Evolutionary conservation across 2,113 vertebrate species (phyloP).

Genomic region (Corythoichthys haematopterus): DNA sequence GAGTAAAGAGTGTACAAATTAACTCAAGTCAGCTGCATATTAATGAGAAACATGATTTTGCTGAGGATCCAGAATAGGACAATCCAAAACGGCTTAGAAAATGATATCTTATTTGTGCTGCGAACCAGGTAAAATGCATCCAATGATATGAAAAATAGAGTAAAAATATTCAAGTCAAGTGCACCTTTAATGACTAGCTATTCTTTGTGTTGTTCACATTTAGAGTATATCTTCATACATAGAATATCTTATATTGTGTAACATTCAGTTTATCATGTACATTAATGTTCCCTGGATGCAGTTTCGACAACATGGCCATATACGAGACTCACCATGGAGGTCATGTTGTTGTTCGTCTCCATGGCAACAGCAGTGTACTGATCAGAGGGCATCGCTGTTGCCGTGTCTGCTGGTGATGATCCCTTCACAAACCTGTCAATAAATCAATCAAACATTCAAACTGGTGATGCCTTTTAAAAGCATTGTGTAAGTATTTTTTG

Average conservation of each 20-base stretch:
- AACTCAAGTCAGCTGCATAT: too few relatives aligned
- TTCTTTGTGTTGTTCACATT: too few relatives aligned
- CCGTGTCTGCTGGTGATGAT: slow-evolving; percentile 31
- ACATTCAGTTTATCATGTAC: not conserved
- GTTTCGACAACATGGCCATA: not conserved
- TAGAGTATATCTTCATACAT: too few relatives aligned
- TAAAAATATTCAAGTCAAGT: too few relatives aligned
- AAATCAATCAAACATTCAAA: not conserved
- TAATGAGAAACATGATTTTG: too few relatives aligned
- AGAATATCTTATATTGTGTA: not conserved
- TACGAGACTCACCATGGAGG: slow-evolving; percentile 63
- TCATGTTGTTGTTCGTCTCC: slow-evolving; percentile 68
- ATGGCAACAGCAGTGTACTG: slow-evolving; percentile 63
- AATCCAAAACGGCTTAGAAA: too few relatives aligned
- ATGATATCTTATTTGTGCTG: too few relatives aligned
- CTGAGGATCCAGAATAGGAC: too few relatives aligned
- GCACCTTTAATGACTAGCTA: too few relatives aligned
- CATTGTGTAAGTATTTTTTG: not conserved
- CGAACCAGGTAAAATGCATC: too few relatives aligned
- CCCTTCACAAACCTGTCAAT: slow-evolving; percentile 60
- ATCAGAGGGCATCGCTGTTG: slow-evolving; percentile 68
- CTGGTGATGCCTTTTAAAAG: not conserved
- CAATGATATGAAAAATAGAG: too few relatives aligned
- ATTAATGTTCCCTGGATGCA: not conserved
- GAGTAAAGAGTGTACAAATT: too few relatives aligned